Evolutionary conservation across 2,888 invertebrate genomes (phyloP).

Genomic region (Schrankia costaestrigalis): DNA sequence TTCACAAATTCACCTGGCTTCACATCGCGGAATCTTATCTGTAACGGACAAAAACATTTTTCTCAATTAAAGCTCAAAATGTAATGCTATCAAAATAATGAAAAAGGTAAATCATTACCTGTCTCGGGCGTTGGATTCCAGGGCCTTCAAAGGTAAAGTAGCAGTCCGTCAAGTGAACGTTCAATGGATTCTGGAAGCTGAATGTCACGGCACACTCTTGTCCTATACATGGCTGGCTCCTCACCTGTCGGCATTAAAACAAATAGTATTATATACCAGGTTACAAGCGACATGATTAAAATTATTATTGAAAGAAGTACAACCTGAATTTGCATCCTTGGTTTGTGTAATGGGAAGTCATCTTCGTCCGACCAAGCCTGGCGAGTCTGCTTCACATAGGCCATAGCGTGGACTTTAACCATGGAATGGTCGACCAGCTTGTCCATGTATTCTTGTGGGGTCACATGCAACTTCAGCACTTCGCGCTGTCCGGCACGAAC

Average conservation of each 20-base stretch:
- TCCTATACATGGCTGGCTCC: conserved; percentile 73
- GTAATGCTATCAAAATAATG: no score
- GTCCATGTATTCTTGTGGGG: conserved; percentile 84
- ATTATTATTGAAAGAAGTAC: neutral
- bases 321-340: conserved; percentile 84
- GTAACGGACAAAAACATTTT: no score
- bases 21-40: conserved; percentile 81
- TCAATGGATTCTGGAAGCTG: conserved; percentile 85
- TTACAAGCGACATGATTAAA: no score
- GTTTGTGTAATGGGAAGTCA: conserved; percentile 85
- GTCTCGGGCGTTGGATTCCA: conserved; percentile 82
- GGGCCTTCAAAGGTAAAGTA: conserved; percentile 86
- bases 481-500: conserved; percentile 83
- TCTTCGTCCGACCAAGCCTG: conserved; percentile 89
- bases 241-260: conserved; percentile 51
- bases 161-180: conserved; percentile 83
- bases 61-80: no score
- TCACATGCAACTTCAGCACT: conserved; percentile 81
- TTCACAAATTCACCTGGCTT: conserved; percentile 83
- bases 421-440: conserved; percentile 85
- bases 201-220: conserved; percentile 79
- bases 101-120: conserved; percentile 57
- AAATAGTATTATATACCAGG: neutral
- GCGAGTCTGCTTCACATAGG: conserved; percentile 85
- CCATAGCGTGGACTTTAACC: conserved; percentile 87